Evolutionary conservation across 1,140 invertebrate species (phyloP).

Genomic region (Aphelenchoides avenae): DNA sequence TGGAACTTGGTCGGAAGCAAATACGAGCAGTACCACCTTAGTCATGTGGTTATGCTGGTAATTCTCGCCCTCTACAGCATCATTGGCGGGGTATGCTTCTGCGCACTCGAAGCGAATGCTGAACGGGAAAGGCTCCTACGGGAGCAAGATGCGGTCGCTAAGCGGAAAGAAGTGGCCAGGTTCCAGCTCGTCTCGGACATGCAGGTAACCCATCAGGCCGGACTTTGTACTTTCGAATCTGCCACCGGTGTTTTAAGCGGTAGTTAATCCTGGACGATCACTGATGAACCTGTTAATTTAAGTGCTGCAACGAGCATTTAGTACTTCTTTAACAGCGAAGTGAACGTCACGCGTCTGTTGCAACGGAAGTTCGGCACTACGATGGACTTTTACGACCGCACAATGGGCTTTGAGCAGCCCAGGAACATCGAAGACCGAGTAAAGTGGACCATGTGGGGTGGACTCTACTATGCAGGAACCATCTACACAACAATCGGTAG

Average conservation of each 20-base stretch:
- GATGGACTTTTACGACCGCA: constrained; percentile 27
- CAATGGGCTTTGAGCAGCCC: constrained; percentile 18
- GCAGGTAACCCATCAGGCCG: not conserved
- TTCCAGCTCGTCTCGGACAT: constrained; percentile 2
- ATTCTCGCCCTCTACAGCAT: constrained; percentile 27
- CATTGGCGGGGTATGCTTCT: constrained; percentile 29
- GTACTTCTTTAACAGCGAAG: no score
- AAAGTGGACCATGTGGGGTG: constrained; percentile 42
- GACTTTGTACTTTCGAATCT: no score
- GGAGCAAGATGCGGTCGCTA: constrained; percentile 1
- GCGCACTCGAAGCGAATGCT: constrained; percentile 20
- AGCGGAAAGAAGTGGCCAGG: constrained; percentile 9
- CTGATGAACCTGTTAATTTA: no score
- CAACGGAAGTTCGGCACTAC: constrained; percentile 10
- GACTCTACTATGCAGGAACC: constrained; percentile 48
- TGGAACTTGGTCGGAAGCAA: constrained; percentile 25
- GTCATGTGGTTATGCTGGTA: constrained; percentile 33
- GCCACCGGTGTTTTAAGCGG: no score
- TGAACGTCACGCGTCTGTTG: constrained; percentile 29
- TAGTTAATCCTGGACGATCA: no score
- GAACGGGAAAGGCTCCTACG: constrained; percentile 13
- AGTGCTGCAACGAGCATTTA: no score
- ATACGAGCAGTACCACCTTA: constrained; percentile 33
- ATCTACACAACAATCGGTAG: constrained; percentile 52
- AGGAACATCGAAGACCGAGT: not conserved